A percentile compares a stretch with the other conserved stretches of the same genome.
Evolutionary conservation across 2,113 vertebrate species (phyloP).

Genomic region (Puffinus mauretanicus): DNA sequence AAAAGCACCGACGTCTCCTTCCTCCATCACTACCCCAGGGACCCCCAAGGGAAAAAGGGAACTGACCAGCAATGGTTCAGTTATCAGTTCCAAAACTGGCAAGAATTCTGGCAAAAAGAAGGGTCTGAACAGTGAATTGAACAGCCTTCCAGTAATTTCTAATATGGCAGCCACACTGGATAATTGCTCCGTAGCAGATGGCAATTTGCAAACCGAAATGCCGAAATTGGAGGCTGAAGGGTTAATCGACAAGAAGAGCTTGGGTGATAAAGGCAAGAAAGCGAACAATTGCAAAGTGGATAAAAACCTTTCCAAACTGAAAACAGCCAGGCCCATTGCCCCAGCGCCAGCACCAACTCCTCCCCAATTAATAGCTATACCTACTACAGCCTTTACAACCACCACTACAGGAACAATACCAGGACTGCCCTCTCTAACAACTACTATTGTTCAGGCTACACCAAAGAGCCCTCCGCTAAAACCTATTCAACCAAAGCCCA

Average conservation of each 20-base stretch:
- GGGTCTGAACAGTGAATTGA: constrained; percentile 84
- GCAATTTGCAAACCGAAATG: constrained; percentile 87
- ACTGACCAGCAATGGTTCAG: constrained; percentile 80
- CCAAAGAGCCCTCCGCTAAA: constrained; percentile 92
- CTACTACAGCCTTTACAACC: constrained; percentile 84
- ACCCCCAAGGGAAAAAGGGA: constrained; percentile 89
- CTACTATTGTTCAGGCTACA: constrained; percentile 87
- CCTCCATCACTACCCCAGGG: constrained; percentile 81
- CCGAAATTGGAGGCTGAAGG: constrained; percentile 97
- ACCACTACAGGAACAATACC: constrained; percentile 80
- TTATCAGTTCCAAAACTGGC: constrained; percentile 82
- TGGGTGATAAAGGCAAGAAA: constrained; percentile 85
- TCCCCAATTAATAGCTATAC: constrained; percentile 95
- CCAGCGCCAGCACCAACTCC: constrained; percentile 90
- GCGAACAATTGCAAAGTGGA: constrained; percentile 88
- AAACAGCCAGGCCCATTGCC: constrained; percentile 89
- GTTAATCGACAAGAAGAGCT: constrained; percentile 89
- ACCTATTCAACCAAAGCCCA: constrained; percentile 97
- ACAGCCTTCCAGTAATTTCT: constrained; percentile 91
- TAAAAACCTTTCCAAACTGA: constrained; percentile 89
- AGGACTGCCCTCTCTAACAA: constrained; percentile 83
- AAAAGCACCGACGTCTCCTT: constrained; percentile 85
- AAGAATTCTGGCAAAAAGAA: constrained; percentile 92
- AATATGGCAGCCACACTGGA: constrained; percentile 94
- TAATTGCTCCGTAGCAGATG: constrained; percentile 82